These are phyloP conservation scores for Monochamus saltuarius DNA, from an alignment of 1,140 invertebrate species.

Conservation along the genomic window DNA sequence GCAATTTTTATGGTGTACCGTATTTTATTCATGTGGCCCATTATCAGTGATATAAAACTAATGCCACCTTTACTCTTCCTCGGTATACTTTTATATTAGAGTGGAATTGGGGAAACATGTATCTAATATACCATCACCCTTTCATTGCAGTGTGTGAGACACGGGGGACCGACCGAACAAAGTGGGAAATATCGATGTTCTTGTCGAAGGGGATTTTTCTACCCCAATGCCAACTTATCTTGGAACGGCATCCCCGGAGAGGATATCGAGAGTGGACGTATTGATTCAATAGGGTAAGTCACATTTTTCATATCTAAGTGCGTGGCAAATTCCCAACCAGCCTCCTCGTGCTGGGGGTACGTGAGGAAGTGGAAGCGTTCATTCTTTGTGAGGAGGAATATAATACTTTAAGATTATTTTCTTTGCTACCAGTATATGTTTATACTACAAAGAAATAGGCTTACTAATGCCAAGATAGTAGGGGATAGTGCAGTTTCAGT, in stretches of 20 bases:
- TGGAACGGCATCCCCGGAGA: constrained; percentile 53
- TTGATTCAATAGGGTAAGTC: constrained; percentile 46
- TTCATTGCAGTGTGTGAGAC: constrained; percentile 46
- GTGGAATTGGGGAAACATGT: too few relatives aligned
- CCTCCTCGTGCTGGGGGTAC: neutral
- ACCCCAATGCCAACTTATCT: constrained; percentile 50
- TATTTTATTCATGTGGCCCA: too few relatives aligned
- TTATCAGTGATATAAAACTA: too few relatives aligned
- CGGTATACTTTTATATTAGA: too few relatives aligned
- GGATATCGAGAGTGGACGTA: constrained; percentile 51
- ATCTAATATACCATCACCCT: neutral
- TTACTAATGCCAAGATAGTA: too few relatives aligned
- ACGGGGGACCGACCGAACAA: constrained; percentile 32
- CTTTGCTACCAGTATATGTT: neutral
- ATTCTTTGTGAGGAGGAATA: neutral
- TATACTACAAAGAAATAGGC: neutral
- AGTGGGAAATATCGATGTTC: constrained; percentile 52
- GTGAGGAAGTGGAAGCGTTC: neutral
- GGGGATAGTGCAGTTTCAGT: too few relatives aligned
- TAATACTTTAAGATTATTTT: neutral
- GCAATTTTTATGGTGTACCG: too few relatives aligned
- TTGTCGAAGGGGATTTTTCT: constrained; percentile 54
- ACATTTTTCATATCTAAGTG: constrained; percentile 10
- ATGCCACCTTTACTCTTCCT: too few relatives aligned
- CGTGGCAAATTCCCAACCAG: neutral